phyloP scores from a whole-genome alignment of 35 echinoderm and acorn worm species.

The Eucidaris tribuloides region DNA sequence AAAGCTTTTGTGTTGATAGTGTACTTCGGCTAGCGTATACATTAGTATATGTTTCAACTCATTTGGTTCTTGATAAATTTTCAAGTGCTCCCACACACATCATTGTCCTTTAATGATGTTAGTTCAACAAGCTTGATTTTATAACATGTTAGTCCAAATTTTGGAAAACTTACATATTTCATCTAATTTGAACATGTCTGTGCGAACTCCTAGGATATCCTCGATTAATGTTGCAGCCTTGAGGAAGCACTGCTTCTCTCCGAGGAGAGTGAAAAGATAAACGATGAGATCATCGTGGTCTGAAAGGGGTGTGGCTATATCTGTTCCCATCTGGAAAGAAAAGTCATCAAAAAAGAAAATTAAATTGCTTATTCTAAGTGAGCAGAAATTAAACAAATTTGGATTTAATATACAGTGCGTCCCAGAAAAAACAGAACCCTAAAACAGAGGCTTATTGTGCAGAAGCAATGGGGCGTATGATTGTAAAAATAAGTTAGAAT shows the following conservation, averaged over 20 bases:
- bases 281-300: slow-evolving; percentile 77
- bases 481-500: not conserved
- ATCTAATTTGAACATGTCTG: slow-evolving; percentile 74
- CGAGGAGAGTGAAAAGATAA: slow-evolving; percentile 87
- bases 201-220: slow-evolving; percentile 77
- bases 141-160: too few species aligned
- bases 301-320: slow-evolving; percentile 71
- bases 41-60: too few species aligned
- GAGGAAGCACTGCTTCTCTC: slow-evolving; percentile 88
- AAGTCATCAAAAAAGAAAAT: not conserved
- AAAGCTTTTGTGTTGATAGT: too few species aligned
- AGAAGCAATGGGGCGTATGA: too few species aligned
- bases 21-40: too few species aligned
- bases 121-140: too few species aligned
- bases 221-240: slow-evolving; percentile 87
- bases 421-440: too few species aligned
- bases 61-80: too few species aligned
- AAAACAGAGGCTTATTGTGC: too few species aligned
- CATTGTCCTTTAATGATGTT: too few species aligned
- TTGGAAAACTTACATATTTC: slow-evolving; percentile 70
- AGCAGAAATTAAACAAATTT: not conserved
- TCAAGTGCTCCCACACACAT: too few species aligned
- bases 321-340: slow-evolving; percentile 58
- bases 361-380: not conserved
- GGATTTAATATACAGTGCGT: too few species aligned